These are phyloP conservation scores for Indicator indicator DNA, from an alignment of 2,113 vertebrate genomes.

Conservation along the genomic window DNA sequence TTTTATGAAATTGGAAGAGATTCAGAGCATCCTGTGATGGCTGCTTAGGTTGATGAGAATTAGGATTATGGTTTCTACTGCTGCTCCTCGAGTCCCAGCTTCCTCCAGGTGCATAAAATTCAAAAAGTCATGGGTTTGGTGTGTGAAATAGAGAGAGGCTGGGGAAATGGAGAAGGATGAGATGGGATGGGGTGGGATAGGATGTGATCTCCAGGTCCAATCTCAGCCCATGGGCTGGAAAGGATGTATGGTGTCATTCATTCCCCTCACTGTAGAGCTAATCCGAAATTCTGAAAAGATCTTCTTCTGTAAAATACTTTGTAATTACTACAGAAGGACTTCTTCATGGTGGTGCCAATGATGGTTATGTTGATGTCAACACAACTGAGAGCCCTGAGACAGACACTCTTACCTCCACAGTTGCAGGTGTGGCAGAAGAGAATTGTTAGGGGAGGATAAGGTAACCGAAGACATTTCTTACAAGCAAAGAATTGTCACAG, in stretches of 20 bases:
- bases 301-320: not conserved
- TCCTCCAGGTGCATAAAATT: not conserved
- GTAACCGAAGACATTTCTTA: not conserved
- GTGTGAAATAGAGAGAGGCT: not conserved
- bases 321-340: not conserved
- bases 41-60: slow-evolving; percentile 23
- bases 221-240: not conserved
- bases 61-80: not conserved
- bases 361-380: not conserved
- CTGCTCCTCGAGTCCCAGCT: not conserved
- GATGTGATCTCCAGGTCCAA: not conserved
- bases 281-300: not conserved
- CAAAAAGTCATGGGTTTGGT: not conserved
- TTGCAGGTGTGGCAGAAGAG: not conserved
- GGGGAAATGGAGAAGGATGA: not conserved
- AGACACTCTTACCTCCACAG: not conserved
- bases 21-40: not conserved
- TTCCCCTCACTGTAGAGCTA: not conserved
- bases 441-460: not conserved
- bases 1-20: slow-evolving; percentile 2
- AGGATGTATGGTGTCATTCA: not conserved
- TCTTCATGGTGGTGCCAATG: not conserved
- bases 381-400: not conserved
- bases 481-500: not conserved
- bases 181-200: not conserved